Evolutionary conservation across 2,113 vertebrate species (phyloP).

Genomic region (Gobio gobio): DNA sequence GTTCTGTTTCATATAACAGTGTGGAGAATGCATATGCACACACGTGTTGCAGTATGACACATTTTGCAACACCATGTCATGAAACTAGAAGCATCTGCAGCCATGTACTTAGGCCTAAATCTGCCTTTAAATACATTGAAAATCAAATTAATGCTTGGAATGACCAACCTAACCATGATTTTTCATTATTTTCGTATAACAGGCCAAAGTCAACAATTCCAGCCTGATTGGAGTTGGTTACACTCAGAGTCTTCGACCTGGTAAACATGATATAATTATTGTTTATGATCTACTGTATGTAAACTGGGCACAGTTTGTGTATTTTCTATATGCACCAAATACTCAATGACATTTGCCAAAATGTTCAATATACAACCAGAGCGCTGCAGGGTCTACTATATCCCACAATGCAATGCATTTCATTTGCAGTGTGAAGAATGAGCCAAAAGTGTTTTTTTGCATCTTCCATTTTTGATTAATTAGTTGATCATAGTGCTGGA

Average conservation of each 20-base stretch:
- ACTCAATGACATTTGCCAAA: not conserved
- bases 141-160: not conserved
- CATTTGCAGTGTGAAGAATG: not conserved
- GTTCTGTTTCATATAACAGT: not conserved
- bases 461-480: not conserved
- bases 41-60: not conserved
- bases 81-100: not conserved
- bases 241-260: constrained; percentile 89
- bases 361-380: not conserved
- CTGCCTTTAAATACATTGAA: not conserved
- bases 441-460: not conserved
- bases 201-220: constrained; percentile 98
- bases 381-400: not conserved
- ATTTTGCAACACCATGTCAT: not conserved
- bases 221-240: constrained; percentile 95
- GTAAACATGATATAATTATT: constrained; percentile 65
- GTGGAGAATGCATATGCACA: not conserved
- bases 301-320: not conserved
- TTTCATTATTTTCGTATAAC: constrained; percentile 20
- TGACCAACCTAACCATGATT: not conserved
- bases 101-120: not conserved
- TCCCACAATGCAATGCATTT: not conserved
- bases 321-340: not conserved
- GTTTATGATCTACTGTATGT: not conserved
- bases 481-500: not conserved